phyloP scores from a whole-genome alignment of 1,140 invertebrate genomes.

The Drosophila rhopaloa region DNA sequence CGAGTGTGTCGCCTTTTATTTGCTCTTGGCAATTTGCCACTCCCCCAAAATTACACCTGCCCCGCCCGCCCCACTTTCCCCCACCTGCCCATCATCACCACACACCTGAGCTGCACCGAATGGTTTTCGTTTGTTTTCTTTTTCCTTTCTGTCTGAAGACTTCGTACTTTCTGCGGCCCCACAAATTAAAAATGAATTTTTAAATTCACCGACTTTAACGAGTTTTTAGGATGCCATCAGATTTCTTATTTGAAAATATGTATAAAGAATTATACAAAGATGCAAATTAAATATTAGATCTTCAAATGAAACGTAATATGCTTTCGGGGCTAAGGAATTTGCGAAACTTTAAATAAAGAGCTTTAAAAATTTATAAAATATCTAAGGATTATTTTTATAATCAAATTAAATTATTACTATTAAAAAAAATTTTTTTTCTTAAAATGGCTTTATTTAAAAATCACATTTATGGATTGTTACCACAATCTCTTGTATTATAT shows the following conservation, averaged over 20 bases:
- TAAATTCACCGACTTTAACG: slow-evolving; percentile 15
- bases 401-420: too few relatives aligned
- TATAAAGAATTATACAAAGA: slow-evolving; percentile 10
- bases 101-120: slow-evolving; percentile 32
- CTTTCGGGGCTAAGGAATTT: too few relatives aligned
- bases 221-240: background rate
- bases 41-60: slow-evolving; percentile 9
- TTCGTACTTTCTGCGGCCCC: background rate
- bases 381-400: too few relatives aligned
- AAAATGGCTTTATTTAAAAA: too few relatives aligned
- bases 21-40: slow-evolving; percentile 50
- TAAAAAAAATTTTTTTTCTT: too few relatives aligned
- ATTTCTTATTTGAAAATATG: background rate
- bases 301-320: too few relatives aligned
- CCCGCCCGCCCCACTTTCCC: slow-evolving; percentile 12
- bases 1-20: slow-evolving; percentile 33
- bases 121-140: slow-evolving; percentile 6
- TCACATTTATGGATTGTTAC: too few relatives aligned
- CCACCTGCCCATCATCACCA: background rate
- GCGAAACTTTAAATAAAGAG: too few relatives aligned
- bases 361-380: too few relatives aligned
- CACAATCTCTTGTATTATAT: too few relatives aligned
- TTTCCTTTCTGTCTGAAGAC: background rate
- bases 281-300: background rate
- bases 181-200: background rate